These are phyloP conservation scores for Pterocles burchelli DNA, from an alignment of 2,113 vertebrate genomes.

Conservation along the genomic window DNA sequence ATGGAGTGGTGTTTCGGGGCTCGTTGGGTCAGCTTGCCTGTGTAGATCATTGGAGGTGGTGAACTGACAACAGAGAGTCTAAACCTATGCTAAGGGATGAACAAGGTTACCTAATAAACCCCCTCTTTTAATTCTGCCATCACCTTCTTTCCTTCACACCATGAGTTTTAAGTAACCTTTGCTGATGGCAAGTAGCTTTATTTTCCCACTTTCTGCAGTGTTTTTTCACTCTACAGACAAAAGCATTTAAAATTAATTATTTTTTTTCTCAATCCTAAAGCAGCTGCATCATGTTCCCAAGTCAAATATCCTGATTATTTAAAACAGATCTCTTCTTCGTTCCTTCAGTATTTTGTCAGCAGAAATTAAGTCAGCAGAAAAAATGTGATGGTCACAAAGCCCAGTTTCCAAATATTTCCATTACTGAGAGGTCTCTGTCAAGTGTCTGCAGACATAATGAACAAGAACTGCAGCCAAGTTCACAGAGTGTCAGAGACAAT, in stretches of 20 bases:
- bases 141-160: background rate
- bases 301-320: constrained; percentile 22
- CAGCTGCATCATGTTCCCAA: background rate
- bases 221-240: background rate
- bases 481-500: rapidly evolving
- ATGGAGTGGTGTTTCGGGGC: background rate
- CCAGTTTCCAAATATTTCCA: constrained; percentile 2
- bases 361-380: constrained; percentile 26
- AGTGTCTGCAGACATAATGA: background rate
- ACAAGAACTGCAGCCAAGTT: background rate
- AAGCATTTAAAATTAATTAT: background rate
- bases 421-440: constrained; percentile 4
- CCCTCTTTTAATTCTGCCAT: background rate
- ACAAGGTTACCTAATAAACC: background rate
- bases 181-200: background rate
- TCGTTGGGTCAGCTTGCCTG: background rate
- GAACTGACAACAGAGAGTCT: background rate
- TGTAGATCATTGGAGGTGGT: rapidly evolving
- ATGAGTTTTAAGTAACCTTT: background rate
- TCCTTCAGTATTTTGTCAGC: constrained; percentile 12
- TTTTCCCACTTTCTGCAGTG: background rate
- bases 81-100: background rate
- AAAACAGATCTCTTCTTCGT: constrained; percentile 6
- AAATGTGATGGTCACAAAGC: background rate
- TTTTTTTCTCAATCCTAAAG: background rate